These are phyloP conservation scores for Allobates femoralis DNA, from an alignment of 2,797 vertebrate species.

Conservation along the genomic window DNA sequence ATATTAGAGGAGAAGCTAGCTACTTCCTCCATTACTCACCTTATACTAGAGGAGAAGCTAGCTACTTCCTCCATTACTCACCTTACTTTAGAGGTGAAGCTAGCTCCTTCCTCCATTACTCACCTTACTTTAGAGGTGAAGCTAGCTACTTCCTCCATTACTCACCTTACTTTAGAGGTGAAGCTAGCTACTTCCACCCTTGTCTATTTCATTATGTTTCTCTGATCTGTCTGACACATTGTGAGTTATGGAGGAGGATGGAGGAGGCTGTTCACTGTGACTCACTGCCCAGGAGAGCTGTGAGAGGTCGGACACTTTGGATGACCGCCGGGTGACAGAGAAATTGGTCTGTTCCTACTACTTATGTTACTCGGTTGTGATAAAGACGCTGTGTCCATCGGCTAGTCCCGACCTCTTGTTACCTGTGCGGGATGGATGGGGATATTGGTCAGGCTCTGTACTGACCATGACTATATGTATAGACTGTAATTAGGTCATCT, in stretches of 20 bases:
- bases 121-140: background rate
- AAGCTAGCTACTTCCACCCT: background rate
- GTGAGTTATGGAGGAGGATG: no score
- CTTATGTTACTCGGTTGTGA: background rate
- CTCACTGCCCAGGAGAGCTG: no score
- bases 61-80: background rate
- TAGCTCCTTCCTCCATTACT: background rate
- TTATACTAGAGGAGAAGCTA: background rate
- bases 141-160: background rate
- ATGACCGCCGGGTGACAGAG: background rate
- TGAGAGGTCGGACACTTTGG: background rate
- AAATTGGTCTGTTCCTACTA: background rate
- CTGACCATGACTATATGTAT: constrained; percentile 14
- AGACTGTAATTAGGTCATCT: constrained; percentile 16
- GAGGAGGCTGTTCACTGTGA: no score
- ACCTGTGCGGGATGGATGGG: background rate
- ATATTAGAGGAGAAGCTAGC: background rate
- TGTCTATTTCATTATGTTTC: background rate
- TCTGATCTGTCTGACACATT: background rate
- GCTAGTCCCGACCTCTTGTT: background rate
- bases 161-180: background rate
- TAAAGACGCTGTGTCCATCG: background rate
- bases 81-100: background rate
- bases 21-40: background rate
- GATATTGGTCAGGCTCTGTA: background rate